Conservation (phyloP, 1,140 invertebrate genomes). For the Saccostrea cuccullata region DNA sequence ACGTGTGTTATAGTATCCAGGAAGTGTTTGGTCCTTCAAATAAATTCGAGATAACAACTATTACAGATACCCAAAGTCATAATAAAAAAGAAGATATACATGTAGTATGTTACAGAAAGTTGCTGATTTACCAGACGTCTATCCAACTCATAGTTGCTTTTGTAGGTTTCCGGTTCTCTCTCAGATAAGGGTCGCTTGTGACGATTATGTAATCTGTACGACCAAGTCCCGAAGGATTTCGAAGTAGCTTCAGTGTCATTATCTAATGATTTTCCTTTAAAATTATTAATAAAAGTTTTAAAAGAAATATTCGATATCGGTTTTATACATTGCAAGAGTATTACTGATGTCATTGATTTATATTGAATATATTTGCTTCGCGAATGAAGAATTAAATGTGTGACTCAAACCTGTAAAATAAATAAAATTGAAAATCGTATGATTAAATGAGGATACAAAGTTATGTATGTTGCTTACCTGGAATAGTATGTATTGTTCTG, state of each 20-base stretch:
- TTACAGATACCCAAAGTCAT: no score
- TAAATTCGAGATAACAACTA: not conserved
- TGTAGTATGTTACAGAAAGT: not conserved
- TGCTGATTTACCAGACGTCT: slow-evolving; percentile 53
- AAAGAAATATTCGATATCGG: not conserved
- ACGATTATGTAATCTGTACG: slow-evolving; percentile 35
- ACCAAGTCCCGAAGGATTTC: slow-evolving; percentile 50
- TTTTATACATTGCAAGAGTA: not conserved
- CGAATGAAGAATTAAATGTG: not conserved
- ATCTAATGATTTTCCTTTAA: slow-evolving; percentile 14
- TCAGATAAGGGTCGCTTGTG: slow-evolving; percentile 12
- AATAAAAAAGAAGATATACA: no score
- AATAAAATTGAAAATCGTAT: not conserved
- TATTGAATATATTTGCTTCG: not conserved
- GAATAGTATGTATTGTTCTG: not conserved
- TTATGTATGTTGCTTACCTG: not conserved
- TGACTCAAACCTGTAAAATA: not conserved
- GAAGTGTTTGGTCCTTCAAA: slow-evolving; percentile 63
- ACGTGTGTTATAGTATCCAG: slow-evolving; percentile 58
- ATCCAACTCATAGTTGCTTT: slow-evolving; percentile 58
- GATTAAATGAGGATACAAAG: not conserved
- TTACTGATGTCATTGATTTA: not conserved
- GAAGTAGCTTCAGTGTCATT: slow-evolving; percentile 11
- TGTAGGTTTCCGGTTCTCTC: slow-evolving; percentile 50
- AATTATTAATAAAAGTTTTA: not conserved